Evolutionary conservation across 2,113 vertebrate species (phyloP).

Genomic region (Gadus chalcogrammus): DNA sequence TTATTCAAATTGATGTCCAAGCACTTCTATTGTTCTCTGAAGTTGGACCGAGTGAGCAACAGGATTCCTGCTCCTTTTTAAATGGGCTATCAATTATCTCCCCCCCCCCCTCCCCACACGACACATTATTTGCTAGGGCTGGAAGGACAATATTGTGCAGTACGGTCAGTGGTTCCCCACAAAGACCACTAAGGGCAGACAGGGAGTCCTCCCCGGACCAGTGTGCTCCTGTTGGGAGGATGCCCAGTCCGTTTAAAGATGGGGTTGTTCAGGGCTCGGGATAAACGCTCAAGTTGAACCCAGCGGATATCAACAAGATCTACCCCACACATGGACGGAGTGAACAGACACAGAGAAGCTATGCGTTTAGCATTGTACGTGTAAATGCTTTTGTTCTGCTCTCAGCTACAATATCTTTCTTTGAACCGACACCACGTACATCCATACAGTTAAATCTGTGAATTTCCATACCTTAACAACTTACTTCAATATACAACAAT

Average conservation of each 20-base stretch:
- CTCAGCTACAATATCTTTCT: too few relatives aligned
- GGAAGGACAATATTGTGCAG: constrained; percentile 64
- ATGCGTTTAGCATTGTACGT: too few relatives aligned
- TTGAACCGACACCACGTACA: too few relatives aligned
- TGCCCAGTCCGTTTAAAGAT: constrained; percentile 74
- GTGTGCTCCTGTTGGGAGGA: constrained; percentile 64
- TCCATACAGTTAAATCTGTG: too few relatives aligned
- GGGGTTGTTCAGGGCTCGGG: constrained; percentile 61
- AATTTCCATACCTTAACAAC: too few relatives aligned
- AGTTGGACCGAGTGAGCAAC: constrained; percentile 56
- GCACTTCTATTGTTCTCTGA: constrained; percentile 67
- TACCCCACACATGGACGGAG: constrained; percentile 63
- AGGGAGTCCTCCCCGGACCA: constrained; percentile 63
- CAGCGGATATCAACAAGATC: constrained; percentile 59
- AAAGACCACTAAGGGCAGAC: constrained; percentile 69
- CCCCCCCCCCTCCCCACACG: constrained; percentile 27
- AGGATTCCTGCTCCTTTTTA: constrained; percentile 65
- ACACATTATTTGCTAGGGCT: constrained; percentile 75
- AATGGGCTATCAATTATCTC: constrained; percentile 68
- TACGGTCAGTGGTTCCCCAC: constrained; percentile 77
- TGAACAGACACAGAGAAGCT: constrained; percentile 67
- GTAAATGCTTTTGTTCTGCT: too few relatives aligned
- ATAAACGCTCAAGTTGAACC: constrained; percentile 70
- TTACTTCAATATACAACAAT: too few relatives aligned
- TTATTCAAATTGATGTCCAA: constrained; percentile 68